A percentile compares a stretch with the other conserved stretches of the same genome.
These are phyloP conservation scores for Caenorhabditis zanzibari DNA, from an alignment of 2,888 invertebrate species.

Conservation along the genomic window DNA sequence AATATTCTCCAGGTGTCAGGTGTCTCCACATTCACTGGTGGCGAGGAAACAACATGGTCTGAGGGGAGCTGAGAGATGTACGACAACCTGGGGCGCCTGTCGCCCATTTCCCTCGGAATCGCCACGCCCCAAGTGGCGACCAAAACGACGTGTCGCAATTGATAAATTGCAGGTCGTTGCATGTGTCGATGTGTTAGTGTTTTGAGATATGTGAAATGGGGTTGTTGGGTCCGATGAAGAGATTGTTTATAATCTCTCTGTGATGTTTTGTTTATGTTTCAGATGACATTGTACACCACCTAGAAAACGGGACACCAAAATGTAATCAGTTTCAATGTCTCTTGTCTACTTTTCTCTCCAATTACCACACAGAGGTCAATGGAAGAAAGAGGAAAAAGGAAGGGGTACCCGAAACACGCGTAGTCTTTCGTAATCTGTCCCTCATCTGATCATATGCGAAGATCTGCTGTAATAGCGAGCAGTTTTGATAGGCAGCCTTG, in stretches of 20 bases:
- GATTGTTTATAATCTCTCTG: constrained; percentile 45
- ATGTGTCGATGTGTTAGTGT: constrained; percentile 35
- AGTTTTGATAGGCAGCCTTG: constrained; percentile 67
- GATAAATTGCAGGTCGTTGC: constrained; percentile 62
- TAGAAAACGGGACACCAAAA: not conserved
- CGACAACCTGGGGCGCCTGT: constrained; percentile 50
- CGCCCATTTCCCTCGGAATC: not conserved
- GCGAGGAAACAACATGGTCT: constrained; percentile 52
- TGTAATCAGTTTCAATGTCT: constrained; percentile 36
- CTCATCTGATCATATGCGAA: constrained; percentile 55
- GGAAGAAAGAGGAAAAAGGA: not conserved
- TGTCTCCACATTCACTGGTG: constrained; percentile 28
- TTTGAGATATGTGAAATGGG: constrained; percentile 35
- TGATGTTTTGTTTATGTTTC: constrained; percentile 32
- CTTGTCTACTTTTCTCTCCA: constrained; percentile 29
- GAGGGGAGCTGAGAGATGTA: constrained; percentile 35
- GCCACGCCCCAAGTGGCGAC: constrained; percentile 39
- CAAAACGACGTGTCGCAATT: constrained; percentile 61
- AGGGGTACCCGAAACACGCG: constrained; percentile 55
- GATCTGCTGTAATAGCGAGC: constrained; percentile 60
- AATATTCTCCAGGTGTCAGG: constrained; percentile 47
- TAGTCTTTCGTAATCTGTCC: constrained; percentile 52
- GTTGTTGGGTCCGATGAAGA: not conserved
- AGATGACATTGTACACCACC: constrained; percentile 45
- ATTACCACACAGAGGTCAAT: constrained; percentile 54